Evolutionary conservation across 1,140 invertebrate species (phyloP).

Genomic region (Bombyx mori): ASM3026992v2 NC_085109.1:7262501-7263000

Average conservation of each 20-base stretch:
- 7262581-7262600: slow-evolving; percentile 80
- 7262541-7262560: slow-evolving; percentile 95
- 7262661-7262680: background rate
- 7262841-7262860: slow-evolving; percentile 69
- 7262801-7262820: slow-evolving; percentile 42
- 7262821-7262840: slow-evolving; percentile 34
- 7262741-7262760: background rate
- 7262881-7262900: slow-evolving; percentile 17
- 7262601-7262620: slow-evolving; percentile 68
- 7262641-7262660: too few relatives aligned
- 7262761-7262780: slow-evolving; percentile 28
- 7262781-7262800: slow-evolving; percentile 60
- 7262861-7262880: slow-evolving; percentile 71
- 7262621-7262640: slow-evolving; percentile 29
- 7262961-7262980: too few relatives aligned
- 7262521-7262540: slow-evolving; percentile 81
- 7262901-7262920: too few relatives aligned
- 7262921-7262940: too few relatives aligned
- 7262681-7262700: background rate
- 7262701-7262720: background rate
- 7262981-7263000: too few relatives aligned
- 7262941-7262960: too few relatives aligned
- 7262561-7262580: slow-evolving; percentile 95
- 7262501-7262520: too few relatives aligned
- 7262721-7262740: background rate